phyloP scores from a whole-genome alignment of 2,888 invertebrate species.

The Falcaria lacertinaria region DNA sequence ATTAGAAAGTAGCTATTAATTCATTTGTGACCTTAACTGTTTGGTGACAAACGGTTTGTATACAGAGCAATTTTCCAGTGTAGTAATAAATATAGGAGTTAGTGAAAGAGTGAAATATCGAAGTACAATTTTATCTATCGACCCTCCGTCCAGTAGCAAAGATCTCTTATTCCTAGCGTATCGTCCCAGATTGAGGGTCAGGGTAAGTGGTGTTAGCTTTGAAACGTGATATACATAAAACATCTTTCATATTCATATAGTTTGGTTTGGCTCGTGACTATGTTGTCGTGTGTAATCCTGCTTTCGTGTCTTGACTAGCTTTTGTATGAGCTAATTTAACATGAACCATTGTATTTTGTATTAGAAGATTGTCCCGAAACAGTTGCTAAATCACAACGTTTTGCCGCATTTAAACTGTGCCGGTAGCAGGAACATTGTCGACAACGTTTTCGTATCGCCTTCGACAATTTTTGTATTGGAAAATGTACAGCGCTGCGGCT shows the following conservation, averaged over 20 bases:
- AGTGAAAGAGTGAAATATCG: neutral
- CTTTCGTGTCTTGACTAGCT: constrained; percentile 26
- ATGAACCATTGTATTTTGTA: neutral
- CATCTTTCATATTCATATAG: constrained; percentile 25
- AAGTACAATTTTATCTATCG: neutral
- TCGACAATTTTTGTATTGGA: too few species aligned
- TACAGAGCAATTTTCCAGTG: too few species aligned
- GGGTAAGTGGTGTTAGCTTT: neutral
- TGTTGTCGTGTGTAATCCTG: constrained; percentile 34
- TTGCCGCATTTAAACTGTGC: too few species aligned
- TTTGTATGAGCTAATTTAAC: constrained; percentile 10
- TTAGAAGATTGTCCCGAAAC: neutral
- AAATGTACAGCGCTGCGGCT: too few species aligned
- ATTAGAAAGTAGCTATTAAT: too few species aligned
- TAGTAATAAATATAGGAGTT: too few species aligned
- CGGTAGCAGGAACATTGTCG: too few species aligned
- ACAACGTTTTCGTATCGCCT: too few species aligned
- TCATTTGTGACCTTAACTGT: too few species aligned
- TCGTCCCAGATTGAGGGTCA: neutral
- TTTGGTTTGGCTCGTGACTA: constrained; percentile 26
- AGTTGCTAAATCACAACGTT: too few species aligned
- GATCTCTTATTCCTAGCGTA: neutral
- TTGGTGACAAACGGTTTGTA: too few species aligned
- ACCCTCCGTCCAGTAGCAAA: neutral
- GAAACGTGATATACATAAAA: constrained; percentile 13